Evolutionary conservation across 2,113 vertebrate genomes (phyloP).

Genomic region (Pongo abelii): DNA sequence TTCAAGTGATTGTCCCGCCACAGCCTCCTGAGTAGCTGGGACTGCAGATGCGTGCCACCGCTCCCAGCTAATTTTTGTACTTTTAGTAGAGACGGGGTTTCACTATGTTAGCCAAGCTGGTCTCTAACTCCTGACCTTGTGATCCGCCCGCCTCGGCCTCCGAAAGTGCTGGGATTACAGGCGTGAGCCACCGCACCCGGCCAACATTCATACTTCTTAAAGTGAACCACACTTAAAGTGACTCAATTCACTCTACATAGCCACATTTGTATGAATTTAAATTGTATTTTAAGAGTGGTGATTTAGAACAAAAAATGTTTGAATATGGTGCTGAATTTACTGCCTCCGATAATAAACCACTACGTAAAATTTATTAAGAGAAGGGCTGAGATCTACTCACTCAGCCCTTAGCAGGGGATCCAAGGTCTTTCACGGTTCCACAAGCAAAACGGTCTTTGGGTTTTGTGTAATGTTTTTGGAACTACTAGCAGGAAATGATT

Average conservation of each 20-base stretch:
- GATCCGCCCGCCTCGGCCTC: too few relatives aligned
- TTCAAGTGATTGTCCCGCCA: too few relatives aligned
- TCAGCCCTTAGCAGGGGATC: fast-evolving
- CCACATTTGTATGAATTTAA: background rate
- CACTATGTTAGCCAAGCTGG: too few relatives aligned
- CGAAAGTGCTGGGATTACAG: too few relatives aligned
- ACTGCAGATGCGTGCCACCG: too few relatives aligned
- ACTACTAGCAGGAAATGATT: background rate
- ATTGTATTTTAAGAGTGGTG: background rate
- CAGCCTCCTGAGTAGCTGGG: too few relatives aligned
- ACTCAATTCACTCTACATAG: background rate
- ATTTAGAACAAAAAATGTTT: background rate
- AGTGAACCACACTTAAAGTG: too few relatives aligned
- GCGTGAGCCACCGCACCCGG: too few relatives aligned
- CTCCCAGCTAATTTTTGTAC: too few relatives aligned
- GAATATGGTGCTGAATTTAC: background rate
- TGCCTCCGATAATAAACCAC: background rate
- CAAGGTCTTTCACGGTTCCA: background rate
- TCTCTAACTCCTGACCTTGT: too few relatives aligned
- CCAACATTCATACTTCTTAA: background rate
- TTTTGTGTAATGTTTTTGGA: background rate
- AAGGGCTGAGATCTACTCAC: background rate
- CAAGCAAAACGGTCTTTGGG: background rate
- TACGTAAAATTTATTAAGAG: background rate
- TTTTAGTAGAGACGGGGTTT: too few relatives aligned